These are phyloP conservation scores for Drosophila prosaltans DNA, from an alignment of 1,140 invertebrate genomes.

Conservation along the genomic window DNA sequence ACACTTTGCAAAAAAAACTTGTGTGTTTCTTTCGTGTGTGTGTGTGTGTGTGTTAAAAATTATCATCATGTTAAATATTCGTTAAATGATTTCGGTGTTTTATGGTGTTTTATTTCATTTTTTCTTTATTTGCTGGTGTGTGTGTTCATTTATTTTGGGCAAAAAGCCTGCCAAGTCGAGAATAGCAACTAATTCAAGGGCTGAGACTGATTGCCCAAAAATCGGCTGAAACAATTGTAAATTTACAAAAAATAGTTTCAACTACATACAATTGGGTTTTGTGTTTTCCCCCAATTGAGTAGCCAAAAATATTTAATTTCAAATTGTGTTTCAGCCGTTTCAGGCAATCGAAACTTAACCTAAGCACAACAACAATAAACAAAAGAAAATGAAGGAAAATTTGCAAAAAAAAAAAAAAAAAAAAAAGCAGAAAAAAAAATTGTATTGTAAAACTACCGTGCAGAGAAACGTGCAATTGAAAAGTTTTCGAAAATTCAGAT, in stretches of 20 bases:
- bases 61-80: constrained; percentile 46
- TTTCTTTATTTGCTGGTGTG: background rate
- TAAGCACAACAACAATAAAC: constrained; percentile 45
- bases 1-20: constrained; percentile 11
- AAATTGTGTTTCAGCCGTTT: constrained; percentile 32
- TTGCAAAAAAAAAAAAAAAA: background rate
- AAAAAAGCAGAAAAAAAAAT: background rate
- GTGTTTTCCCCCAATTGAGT: background rate
- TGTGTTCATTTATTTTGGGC: constrained; percentile 40
- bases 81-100: constrained; percentile 62
- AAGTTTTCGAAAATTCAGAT: background rate
- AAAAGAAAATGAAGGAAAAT: background rate
- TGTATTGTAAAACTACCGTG: constrained; percentile 19
- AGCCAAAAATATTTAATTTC: background rate
- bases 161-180: constrained; percentile 83
- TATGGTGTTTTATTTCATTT: constrained; percentile 27
- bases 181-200: constrained; percentile 73
- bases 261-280: background rate
- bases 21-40: constrained; percentile 33
- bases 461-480: constrained; percentile 18
- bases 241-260: constrained; percentile 15
- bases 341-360: constrained; percentile 59
- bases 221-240: constrained; percentile 37
- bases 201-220: constrained; percentile 66
- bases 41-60: constrained; percentile 42